Conservation (phyloP, 2,113 vertebrate genomes). For the Hiodon alosoides region DNA sequence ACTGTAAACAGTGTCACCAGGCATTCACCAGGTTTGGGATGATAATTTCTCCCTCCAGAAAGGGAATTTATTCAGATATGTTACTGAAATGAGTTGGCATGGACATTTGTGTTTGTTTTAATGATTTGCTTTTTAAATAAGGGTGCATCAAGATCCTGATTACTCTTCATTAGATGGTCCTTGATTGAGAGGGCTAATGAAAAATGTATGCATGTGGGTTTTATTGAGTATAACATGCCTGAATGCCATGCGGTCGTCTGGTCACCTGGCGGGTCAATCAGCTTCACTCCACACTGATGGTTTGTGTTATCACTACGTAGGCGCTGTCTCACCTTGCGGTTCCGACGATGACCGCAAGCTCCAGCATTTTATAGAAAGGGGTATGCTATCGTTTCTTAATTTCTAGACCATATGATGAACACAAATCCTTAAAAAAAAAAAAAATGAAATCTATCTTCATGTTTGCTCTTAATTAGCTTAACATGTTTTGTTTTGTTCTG, state of each 20-base stretch:
- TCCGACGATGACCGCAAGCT: constrained; percentile 88
- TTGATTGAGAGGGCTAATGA: no score
- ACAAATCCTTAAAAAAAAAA: neutral
- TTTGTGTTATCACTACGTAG: constrained; percentile 55
- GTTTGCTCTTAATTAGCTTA: neutral
- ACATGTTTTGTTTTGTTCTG: constrained; percentile 49
- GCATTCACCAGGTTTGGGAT: no score
- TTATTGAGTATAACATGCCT: no score
- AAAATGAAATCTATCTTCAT: neutral
- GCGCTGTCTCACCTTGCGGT: constrained; percentile 82
- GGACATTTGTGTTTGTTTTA: no score
- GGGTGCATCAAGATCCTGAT: no score
- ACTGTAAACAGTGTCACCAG: no score
- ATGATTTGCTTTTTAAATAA: no score
- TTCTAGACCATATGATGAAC: constrained; percentile 26
- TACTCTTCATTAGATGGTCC: no score
- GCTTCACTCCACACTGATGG: constrained; percentile 18
- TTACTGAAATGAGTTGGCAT: no score
- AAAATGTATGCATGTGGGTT: no score
- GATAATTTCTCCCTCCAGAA: no score
- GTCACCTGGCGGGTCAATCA: neutral
- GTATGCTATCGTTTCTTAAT: constrained; percentile 76
- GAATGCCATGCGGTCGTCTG: neutral
- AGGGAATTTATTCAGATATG: no score
- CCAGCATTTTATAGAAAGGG: constrained; percentile 93